Base-by-base conservation (phyloP, 2,797 vertebrate species). In the Artibeus jamaicensis region DNA sequence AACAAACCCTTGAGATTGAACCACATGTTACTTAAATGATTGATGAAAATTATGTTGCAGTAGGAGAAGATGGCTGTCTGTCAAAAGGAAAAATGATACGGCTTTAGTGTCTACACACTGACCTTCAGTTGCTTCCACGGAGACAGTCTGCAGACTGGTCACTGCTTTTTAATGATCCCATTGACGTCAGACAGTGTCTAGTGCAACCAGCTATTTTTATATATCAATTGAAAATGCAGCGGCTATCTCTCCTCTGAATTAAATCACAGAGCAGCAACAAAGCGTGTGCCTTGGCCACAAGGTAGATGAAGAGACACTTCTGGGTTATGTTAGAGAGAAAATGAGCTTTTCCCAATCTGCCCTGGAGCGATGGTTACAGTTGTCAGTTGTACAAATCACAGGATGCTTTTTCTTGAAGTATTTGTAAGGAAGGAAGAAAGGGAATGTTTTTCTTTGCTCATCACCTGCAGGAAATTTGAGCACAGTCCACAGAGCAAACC, bases 151-250 rank as follows among this genome's bases (percentile, higher is more conserved):
- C 86, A 95, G 86, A 37, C 86, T 34, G 89, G 86, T 76, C 97
- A 95, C 48, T 82, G 91, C 76, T 96, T 96, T 94, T 92, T 92
- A 96, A 96, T 86, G 93, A 86, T 88, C 81, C 46, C 71, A 94
- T 73, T 97, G 97, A 97, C 39, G 73, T 97, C 97, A 97, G 59
- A 91, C 29, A 3, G 44, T 91, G 48, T 96, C 95, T 95, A 91
- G 86, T 93, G 77, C 81, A 91, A 70, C 18, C 73, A 96, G 95
- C 93, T 97, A 96, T 96, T 96, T 97, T 97, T 97, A 91, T 70
- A 89, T 81, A 93, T 89, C 93, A 89, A 34, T 87, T 95, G 90
- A 95, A 96, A 94, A 94, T 86, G 84, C 91, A 95, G 77, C 55
- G 95, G 94, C 95, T 91, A 37, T 96, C 88, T 91, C 79, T 93